Evolutionary conservation across 2,888 invertebrate genomes (phyloP), one percentile per base, ranked within the genome.

Genomic region (Rhaphigaster nebulosa): DNA sequence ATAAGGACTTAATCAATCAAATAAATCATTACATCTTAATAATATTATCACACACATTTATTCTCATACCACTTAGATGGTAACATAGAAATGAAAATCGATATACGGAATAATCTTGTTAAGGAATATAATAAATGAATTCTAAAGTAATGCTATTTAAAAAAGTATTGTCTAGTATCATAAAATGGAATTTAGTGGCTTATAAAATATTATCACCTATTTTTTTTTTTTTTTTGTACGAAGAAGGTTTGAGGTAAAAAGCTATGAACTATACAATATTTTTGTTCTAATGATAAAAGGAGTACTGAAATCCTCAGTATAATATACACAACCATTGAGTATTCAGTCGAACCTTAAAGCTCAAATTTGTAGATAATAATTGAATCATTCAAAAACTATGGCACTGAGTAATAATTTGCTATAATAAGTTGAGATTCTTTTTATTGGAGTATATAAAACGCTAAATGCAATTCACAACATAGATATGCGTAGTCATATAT

Each of bases 261-360:
- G 45, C 84, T 84, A 84, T 50, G 0, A n/a, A n/a, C 41, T 50
- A 84, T 50, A 45, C 15, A 84, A 50, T 84, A 84, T 84, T n/a
- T 84, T 84, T 45, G 45, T 84, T 84, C n/a, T 26, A 84, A 84
- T 50, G 38, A 45, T 41, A 84, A 76, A 84, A 84, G 84, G 84
- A 50, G 45, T 84, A 84, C 88, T 88, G 56, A 89, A 65, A 76
- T 80, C 89, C 89, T 89, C 89, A 89, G 60, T 56, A 87, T 38
- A 41, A 65, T 23, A n/a, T 84, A 90, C 90, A 90, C 90, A 90
- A 90, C 90, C 90, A 38, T 90, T 90, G 90, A 90, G 90, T 90
- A 56, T 90, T 84, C 84, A 90, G 90, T 90, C 90, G 45, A 76
- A 90, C 56, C 50, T 89, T 89, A 89, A 89, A 76, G 89, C 89